A percentile compares a stretch with the other conserved stretches of the same genome.
phyloP scores from a whole-genome alignment of 2,888 invertebrate genomes.

The Frankliniella fusca region DNA sequence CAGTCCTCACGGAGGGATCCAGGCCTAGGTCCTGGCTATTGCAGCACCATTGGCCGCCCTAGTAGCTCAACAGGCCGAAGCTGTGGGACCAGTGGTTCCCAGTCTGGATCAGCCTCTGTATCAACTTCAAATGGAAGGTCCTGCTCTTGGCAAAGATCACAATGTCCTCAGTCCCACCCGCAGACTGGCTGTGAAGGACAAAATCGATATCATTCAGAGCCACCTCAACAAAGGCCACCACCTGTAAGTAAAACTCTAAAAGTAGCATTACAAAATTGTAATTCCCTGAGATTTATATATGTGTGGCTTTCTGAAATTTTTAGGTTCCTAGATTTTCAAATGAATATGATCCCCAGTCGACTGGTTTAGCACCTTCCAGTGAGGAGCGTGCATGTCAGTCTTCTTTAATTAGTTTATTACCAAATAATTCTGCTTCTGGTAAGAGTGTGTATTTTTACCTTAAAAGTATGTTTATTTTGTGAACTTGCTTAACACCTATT shows the following conservation, averaged over 20 bases:
- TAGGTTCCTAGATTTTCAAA: neutral
- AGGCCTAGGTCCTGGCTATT: neutral
- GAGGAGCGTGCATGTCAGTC: neutral
- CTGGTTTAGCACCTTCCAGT: neutral
- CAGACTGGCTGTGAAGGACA: neutral
- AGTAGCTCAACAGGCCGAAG: neutral
- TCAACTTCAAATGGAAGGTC: neutral
- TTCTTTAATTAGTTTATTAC: conserved; percentile 10
- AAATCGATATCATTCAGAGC: neutral
- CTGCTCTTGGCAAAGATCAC: neutral
- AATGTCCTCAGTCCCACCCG: neutral
- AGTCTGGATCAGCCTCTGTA: neutral
- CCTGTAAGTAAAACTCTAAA: neutral
- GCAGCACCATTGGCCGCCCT: neutral
- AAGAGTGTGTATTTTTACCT: neutral
- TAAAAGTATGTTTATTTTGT: neutral
- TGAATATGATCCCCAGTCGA: neutral
- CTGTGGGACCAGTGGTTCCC: neutral
- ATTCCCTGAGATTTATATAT: too few relatives aligned
- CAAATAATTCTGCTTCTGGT: neutral
- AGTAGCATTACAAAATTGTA: too few relatives aligned
- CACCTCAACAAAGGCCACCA: neutral
- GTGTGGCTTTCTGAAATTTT: neutral
- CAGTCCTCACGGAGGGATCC: neutral
- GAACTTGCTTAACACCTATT: neutral